These are phyloP conservation scores for Stenodera caucasica DNA, from an alignment of 2,888 invertebrate species.

Conservation along the genomic window DNA sequence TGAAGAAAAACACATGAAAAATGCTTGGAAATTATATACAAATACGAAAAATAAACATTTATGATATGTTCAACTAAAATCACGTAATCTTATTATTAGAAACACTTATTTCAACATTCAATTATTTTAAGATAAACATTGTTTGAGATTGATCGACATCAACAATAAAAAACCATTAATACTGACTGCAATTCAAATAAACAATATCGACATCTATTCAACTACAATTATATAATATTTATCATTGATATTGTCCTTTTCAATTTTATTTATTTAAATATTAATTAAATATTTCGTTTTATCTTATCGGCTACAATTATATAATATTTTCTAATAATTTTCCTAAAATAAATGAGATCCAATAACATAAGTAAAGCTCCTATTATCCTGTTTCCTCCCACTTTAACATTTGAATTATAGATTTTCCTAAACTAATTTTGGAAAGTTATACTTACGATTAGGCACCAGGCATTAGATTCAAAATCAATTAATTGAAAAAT, in stretches of 20 bases:
- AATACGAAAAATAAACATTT: conserved; percentile 12
- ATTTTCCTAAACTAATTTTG: conserved; percentile 1
- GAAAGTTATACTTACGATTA: conserved; percentile 5
- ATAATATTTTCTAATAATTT: conserved; percentile 5
- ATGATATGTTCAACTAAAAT: conserved; percentile 32
- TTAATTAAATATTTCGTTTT: too few species aligned
- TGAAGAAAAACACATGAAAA: conserved; percentile 17
- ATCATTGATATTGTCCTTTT: conserved; percentile 20
- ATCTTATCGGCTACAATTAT: not conserved
- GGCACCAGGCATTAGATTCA: conserved; percentile 15
- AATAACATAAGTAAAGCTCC: conserved; percentile 16
- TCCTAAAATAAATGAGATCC: conserved; percentile 11
- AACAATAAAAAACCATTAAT: not conserved
- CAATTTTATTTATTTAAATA: conserved; percentile 5
- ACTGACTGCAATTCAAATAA: not conserved
- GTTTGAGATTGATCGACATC: not conserved
- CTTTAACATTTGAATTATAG: not conserved
- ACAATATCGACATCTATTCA: not conserved
- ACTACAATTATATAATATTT: conserved; percentile 18
- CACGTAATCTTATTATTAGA: conserved; percentile 20
- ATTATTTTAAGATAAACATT: conserved; percentile 2
- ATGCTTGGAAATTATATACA: conserved; percentile 11
- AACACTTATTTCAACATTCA: conserved; percentile 18
- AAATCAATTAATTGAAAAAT: not conserved
- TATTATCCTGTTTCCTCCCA: conserved; percentile 2